Conservation (phyloP, 2,113 vertebrate species). For the Procapra przewalskii region DNA sequence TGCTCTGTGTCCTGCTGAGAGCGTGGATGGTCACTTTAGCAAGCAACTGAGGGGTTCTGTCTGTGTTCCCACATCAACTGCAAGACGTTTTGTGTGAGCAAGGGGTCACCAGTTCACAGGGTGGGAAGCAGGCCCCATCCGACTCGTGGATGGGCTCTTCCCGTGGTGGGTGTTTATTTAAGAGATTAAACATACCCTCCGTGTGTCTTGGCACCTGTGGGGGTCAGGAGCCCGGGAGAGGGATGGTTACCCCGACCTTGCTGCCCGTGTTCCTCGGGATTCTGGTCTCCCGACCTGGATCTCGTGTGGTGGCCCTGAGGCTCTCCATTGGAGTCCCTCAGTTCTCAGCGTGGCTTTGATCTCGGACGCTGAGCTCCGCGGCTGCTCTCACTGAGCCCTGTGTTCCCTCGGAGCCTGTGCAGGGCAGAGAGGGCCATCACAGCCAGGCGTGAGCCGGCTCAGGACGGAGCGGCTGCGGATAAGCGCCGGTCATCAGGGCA, state of each 20-base stretch:
- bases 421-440: not conserved
- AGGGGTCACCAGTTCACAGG: not conserved
- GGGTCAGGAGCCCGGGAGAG: rapidly evolving
- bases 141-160: not conserved
- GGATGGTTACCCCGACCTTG: not conserved
- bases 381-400: not conserved
- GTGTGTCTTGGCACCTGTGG: rapidly evolving
- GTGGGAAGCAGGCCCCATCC: not conserved
- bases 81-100: not conserved
- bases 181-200: not conserved
- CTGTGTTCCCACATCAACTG: not conserved
- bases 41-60: not conserved
- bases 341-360: not conserved
- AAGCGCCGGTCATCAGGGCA: rapidly evolving
- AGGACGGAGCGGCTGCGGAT: not conserved
- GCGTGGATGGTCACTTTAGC: not conserved
- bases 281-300: not conserved
- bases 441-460: too few species aligned
- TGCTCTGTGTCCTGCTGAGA: not conserved
- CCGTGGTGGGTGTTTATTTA: not conserved
- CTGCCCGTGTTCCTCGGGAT: not conserved
- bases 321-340: not conserved
- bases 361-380: not conserved
- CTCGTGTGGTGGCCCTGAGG: not conserved
- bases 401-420: not conserved